Conservation (phyloP, 2,888 invertebrate genomes). For the Pollenia labialis region DNA sequence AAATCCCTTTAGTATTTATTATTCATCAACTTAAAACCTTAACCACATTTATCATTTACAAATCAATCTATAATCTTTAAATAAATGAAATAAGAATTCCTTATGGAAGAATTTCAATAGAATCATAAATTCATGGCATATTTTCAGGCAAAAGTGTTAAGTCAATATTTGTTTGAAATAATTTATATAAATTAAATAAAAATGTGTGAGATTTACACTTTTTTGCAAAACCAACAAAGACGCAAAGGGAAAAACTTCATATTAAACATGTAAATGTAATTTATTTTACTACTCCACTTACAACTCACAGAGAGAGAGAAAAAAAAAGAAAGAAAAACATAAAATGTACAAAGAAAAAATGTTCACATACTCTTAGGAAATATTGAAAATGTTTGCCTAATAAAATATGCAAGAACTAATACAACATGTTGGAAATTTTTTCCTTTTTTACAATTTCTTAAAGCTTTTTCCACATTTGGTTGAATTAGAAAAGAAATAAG, state of each 20-base stretch:
- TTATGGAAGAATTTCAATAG: not conserved
- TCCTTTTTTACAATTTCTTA: not conserved
- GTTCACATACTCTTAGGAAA: slow-evolving; percentile 46
- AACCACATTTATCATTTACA: too few species aligned
- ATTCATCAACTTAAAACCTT: too few species aligned
- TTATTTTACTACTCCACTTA: slow-evolving; percentile 43
- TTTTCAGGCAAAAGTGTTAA: slow-evolving; percentile 22
- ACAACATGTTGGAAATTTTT: slow-evolving; percentile 55
- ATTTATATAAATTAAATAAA: slow-evolving; percentile 45
- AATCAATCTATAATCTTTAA: too few species aligned
- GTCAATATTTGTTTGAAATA: slow-evolving; percentile 36
- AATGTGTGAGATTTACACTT: slow-evolving; percentile 46
- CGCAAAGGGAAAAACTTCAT: not conserved
- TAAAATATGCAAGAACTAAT: slow-evolving; percentile 68
- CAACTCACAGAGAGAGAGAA: not conserved
- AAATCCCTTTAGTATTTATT: too few species aligned
- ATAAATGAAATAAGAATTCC: not conserved
- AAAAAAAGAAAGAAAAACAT: not conserved
- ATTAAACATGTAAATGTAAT: slow-evolving; percentile 50
- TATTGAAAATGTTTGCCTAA: slow-evolving; percentile 58
- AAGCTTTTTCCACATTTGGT: not conserved
- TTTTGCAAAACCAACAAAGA: not conserved
- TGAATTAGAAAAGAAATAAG: slow-evolving; percentile 8
- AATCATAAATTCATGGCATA: slow-evolving; percentile 24
- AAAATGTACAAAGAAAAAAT: not conserved